Conservation (phyloP, 2,888 invertebrate genomes). For the Herminia tarsipennalis region DNA sequence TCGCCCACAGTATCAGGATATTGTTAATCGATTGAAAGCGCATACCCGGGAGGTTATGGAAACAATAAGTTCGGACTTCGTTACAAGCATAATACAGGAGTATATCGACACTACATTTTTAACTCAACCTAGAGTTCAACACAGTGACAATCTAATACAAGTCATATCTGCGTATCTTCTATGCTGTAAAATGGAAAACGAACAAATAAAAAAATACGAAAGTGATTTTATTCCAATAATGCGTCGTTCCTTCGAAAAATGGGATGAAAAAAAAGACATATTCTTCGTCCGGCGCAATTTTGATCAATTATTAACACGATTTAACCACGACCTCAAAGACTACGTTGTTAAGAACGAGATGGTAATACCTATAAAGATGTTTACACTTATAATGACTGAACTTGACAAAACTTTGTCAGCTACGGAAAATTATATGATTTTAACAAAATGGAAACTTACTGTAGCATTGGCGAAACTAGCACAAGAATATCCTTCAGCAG, state of each 20-base stretch:
- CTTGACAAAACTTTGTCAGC: constrained; percentile 45
- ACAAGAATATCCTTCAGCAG: constrained; percentile 27
- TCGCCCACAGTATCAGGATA: constrained; percentile 31
- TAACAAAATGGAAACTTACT: constrained; percentile 59
- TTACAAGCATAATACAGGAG: constrained; percentile 52
- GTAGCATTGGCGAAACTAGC: constrained; percentile 48
- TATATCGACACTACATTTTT: constrained; percentile 50
- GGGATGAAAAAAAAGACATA: constrained; percentile 44
- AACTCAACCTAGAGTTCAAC: constrained; percentile 7
- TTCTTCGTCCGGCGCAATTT: constrained; percentile 41
- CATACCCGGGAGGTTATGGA: constrained; percentile 57
- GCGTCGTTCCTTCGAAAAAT: constrained; percentile 44
- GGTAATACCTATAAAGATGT: constrained; percentile 51
- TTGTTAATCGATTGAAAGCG: constrained; percentile 36
- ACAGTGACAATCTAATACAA: constrained; percentile 29
- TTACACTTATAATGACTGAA: constrained; percentile 43
- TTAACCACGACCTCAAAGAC: constrained; percentile 47
- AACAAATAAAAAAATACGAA: constrained; percentile 56
- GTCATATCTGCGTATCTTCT: constrained; percentile 58
- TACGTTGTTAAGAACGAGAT: constrained; percentile 40
- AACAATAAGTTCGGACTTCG: constrained; percentile 51
- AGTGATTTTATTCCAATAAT: constrained; percentile 55
- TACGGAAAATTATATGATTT: constrained; percentile 57
- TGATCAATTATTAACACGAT: constrained; percentile 39
- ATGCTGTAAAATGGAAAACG: constrained; percentile 48